Evolutionary conservation across 2,113 vertebrate species (phyloP).

Genomic region (Pagrus major): DNA sequence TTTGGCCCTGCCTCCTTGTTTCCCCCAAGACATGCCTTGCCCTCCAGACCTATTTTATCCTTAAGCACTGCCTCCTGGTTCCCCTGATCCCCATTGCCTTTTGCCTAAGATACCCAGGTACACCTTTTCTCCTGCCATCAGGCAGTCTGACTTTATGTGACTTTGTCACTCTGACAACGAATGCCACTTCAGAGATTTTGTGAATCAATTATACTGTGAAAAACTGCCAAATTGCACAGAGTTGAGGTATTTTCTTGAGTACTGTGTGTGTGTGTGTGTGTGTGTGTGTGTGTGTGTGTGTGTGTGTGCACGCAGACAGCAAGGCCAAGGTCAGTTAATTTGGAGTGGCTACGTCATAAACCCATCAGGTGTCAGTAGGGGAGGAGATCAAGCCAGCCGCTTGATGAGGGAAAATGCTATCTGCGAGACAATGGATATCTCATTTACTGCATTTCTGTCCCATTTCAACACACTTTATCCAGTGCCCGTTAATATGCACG

Average conservation of each 20-base stretch:
- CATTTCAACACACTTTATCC: constrained; percentile 80
- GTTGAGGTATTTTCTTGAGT: neutral
- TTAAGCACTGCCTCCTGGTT: too few species aligned
- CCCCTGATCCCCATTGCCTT: too few species aligned
- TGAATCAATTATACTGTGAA: neutral
- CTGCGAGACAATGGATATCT: constrained; percentile 79
- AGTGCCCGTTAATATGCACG: constrained; percentile 82
- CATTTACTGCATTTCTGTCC: constrained; percentile 82
- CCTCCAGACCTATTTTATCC: too few species aligned
- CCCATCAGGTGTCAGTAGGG: constrained; percentile 87
- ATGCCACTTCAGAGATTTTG: neutral
- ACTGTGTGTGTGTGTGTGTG: constrained; percentile 3
- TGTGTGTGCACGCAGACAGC: constrained; percentile 1
- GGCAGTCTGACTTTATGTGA: too few species aligned
- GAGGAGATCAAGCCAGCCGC: constrained; percentile 86
- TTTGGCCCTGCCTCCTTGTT: too few species aligned
- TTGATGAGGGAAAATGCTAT: constrained; percentile 87
- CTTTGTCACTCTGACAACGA: too few species aligned
- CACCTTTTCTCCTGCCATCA: too few species aligned
- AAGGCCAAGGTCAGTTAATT: constrained; percentile 77
- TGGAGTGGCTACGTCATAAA: constrained; percentile 71
- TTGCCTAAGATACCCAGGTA: too few species aligned
- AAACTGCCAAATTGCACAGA: neutral
- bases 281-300: constrained; percentile 6
- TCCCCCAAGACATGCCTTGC: too few species aligned